Percentiles rank a stretch among this genome's conserved stretches.
phyloP scores from a whole-genome alignment of 1,140 invertebrate species.

The Bombus ignitus region DNA sequence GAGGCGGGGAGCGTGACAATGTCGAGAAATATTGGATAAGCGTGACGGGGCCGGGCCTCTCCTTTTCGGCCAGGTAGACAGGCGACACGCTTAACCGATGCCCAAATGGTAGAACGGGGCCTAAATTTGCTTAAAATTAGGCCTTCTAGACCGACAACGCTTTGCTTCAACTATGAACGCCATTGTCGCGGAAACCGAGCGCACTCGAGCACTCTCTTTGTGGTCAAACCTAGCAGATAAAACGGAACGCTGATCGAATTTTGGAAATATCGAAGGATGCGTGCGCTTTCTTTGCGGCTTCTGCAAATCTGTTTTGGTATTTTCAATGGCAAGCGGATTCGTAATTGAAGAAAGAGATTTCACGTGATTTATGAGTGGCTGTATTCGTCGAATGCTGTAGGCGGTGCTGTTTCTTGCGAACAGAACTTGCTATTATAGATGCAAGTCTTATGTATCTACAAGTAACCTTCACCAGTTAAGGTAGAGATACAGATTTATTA shows the following conservation, averaged over 20 bases:
- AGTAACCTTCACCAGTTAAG: too few species aligned
- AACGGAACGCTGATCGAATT: constrained; percentile 18
- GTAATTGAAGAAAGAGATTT: background rate
- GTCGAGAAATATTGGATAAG: constrained; percentile 65
- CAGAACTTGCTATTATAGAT: too few species aligned
- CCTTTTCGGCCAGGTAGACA: constrained; percentile 48
- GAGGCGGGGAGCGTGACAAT: constrained; percentile 52
- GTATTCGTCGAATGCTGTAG: too few species aligned
- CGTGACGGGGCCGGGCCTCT: constrained; percentile 34
- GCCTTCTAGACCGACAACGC: background rate
- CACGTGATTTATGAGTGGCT: too few species aligned
- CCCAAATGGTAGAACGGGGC: constrained; percentile 24
- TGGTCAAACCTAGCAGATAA: background rate
- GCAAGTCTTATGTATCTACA: too few species aligned
- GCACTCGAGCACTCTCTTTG: constrained; percentile 14
- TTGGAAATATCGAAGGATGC: background rate
- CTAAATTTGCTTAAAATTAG: constrained; percentile 71
- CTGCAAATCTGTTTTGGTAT: background rate
- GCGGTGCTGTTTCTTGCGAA: too few species aligned
- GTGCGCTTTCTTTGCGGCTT: background rate
- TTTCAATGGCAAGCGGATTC: background rate
- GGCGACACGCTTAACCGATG: constrained; percentile 67
- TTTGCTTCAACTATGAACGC: background rate
- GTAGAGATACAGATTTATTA: too few species aligned
- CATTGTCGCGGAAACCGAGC: constrained; percentile 38